Percentiles rank a stretch among this genome's conserved stretches.
phyloP scores from a whole-genome alignment of 2,888 invertebrate species.

The Polyommatus iphigenia region DNA sequence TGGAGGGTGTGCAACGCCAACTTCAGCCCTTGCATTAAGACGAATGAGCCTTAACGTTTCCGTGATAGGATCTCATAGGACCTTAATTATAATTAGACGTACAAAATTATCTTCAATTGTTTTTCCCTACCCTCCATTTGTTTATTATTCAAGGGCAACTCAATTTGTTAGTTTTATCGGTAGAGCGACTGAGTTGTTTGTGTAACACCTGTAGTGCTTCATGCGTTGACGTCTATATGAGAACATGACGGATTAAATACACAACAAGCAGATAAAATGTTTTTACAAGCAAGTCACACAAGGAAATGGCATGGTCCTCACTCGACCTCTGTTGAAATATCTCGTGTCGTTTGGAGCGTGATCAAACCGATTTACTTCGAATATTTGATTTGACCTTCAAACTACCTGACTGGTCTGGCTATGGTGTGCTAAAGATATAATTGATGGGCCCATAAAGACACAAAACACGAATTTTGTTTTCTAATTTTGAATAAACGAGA shows the following conservation, averaged over 20 bases:
- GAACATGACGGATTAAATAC: neutral
- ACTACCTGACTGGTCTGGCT: neutral
- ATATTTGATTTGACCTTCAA: conserved; percentile 13
- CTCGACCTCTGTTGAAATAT: conserved; percentile 18
- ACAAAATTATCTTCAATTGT: neutral
- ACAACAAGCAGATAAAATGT: neutral
- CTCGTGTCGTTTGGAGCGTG: neutral
- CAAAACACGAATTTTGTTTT: too few species aligned
- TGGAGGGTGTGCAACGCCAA: neutral
- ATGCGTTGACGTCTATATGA: neutral
- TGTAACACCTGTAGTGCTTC: conserved; percentile 12
- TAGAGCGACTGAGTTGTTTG: neutral
- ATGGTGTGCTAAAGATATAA: neutral
- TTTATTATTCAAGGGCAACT: neutral
- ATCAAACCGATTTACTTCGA: neutral
- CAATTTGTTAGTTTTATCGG: neutral
- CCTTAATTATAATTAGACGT: neutral
- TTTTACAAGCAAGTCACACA: conserved; percentile 20
- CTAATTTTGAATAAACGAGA: neutral
- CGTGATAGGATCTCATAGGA: neutral
- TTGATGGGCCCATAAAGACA: neutral
- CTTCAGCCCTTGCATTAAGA: neutral
- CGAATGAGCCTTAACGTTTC: neutral
- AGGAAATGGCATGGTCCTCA: conserved; percentile 12
- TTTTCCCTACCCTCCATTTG: neutral